Percentiles rank a stretch among this genome's conserved stretches.
Conservation (phyloP, 2,888 invertebrate genomes). For the Hyles lineata region DNA sequence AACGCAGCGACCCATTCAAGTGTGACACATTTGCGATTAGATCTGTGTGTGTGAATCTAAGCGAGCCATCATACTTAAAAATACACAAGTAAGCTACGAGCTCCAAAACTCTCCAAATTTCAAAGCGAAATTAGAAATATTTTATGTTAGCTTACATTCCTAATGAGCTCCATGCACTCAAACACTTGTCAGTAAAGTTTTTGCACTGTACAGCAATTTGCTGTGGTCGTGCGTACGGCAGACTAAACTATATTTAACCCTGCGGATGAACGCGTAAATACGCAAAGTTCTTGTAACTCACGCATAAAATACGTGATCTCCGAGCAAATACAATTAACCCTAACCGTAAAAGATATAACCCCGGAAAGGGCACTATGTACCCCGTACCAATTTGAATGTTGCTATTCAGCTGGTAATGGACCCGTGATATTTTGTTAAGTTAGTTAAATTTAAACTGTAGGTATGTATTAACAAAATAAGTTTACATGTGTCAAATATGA, state of each 20-base stretch:
- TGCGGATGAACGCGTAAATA: slow-evolving; percentile 28
- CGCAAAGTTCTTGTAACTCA: slow-evolving; percentile 28
- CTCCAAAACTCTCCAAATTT: too few species aligned
- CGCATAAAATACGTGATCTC: slow-evolving; percentile 29
- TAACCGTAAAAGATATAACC: slow-evolving; percentile 24
- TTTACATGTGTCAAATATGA: background rate
- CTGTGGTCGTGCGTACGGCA: slow-evolving; percentile 11
- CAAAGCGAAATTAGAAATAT: too few species aligned
- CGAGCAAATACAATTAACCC: slow-evolving; percentile 28
- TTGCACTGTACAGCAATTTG: slow-evolving; percentile 4
- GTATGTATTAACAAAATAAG: background rate
- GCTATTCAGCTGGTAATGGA: background rate
- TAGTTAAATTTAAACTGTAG: background rate
- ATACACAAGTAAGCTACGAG: too few species aligned
- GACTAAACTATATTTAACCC: slow-evolving; percentile 29
- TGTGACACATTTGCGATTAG: too few species aligned
- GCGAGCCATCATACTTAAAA: too few species aligned
- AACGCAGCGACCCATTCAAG: too few species aligned
- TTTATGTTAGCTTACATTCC: too few species aligned
- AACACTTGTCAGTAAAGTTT: background rate
- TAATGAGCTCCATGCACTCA: background rate
- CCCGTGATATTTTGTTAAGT: slow-evolving; percentile 2
- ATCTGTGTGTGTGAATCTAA: too few species aligned
- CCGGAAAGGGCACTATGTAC: slow-evolving; percentile 17
- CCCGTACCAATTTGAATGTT: background rate